Base-by-base conservation (phyloP, 2,888 invertebrate genomes). In the Agrochola lota region DNA sequence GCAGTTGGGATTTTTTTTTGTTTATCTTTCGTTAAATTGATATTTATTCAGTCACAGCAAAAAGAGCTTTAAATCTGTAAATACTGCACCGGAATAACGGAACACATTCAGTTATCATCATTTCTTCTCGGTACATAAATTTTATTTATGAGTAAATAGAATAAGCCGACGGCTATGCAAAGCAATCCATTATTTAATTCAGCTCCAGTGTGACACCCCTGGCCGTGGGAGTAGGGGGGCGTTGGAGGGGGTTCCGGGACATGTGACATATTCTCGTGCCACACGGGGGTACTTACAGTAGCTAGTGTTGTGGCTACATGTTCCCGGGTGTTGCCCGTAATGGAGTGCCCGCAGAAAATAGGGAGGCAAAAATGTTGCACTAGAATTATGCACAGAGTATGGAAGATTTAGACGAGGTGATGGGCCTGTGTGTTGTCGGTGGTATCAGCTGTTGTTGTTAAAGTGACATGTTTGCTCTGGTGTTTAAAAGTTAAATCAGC, bases 231-330 rank as follows among this genome's bases (percentile, higher is more conserved):
- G 52, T 9, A 8, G 84, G 3, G 55, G 35, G 90, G 90, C 6
- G 59, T n/a, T 43, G 60, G 52, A 43, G 35, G 89, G 90, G 88
- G 93, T 90, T 88, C 88, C 85, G 91, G 92, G 91, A 93, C 94
- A 93, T 91, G 94, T 95, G 95, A 95, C 95, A 95, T 95, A 95
- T 95, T 95, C 95, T 92, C 94, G 93, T 91, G 92, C 89, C 93
- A 90, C 94, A 87, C 91, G 93, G 92, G 93, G 90, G 93, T 94
- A 93, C 94, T 94, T 94, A 94, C 91, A 89, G 87, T 86, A 88
- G 91, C 90, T 92, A 92, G 91, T 91, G 92, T 91, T 92, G 92
- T 89, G 92, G 93, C 90, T 90, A 92, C 93, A 91, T 89, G 85
- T 85, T 80, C 86, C 92, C 91, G 93, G 91, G 91, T 93, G 92